These are phyloP conservation scores for Battus philenor DNA, from an alignment of 1,140 invertebrate species.

Conservation along the genomic window DNA sequence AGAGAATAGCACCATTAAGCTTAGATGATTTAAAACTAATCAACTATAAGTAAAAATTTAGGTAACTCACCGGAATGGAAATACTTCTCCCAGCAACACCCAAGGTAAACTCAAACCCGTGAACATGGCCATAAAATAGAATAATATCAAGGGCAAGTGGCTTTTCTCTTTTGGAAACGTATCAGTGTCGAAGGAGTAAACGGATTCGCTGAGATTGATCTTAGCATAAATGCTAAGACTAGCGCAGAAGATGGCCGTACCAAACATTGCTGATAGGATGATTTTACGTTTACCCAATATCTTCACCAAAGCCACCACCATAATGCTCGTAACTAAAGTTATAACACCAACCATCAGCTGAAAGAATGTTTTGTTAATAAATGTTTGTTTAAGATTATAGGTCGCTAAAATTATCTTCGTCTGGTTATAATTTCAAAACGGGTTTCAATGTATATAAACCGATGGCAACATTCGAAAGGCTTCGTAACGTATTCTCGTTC, in stretches of 20 bases:
- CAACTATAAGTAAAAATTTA: slow-evolving; percentile 11
- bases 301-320: slow-evolving; percentile 75
- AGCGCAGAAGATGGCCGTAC: slow-evolving; percentile 32
- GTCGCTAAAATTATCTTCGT: too few relatives aligned
- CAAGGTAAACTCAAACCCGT: slow-evolving; percentile 50
- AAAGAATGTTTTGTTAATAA: slow-evolving; percentile 18
- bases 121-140: slow-evolving; percentile 47
- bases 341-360: slow-evolving; percentile 65
- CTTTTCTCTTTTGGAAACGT: slow-evolving; percentile 51
- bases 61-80: slow-evolving; percentile 52
- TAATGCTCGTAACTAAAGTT: slow-evolving; percentile 41
- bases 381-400: too few relatives aligned
- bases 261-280: slow-evolving; percentile 37
- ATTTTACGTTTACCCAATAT: slow-evolving; percentile 63
- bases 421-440: too few relatives aligned
- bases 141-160: slow-evolving; percentile 38
- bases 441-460: too few relatives aligned
- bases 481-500: too few relatives aligned
- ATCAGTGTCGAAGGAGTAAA: slow-evolving; percentile 48
- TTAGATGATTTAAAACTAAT: slow-evolving; percentile 1
- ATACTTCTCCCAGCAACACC: slow-evolving; percentile 62
- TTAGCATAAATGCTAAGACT: slow-evolving; percentile 45
- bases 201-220: slow-evolving; percentile 30
- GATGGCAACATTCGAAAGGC: too few relatives aligned
- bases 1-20: too few relatives aligned